Base-by-base conservation (phyloP, 2,113 vertebrate species). In the Ophiodon elongatus region DNA sequence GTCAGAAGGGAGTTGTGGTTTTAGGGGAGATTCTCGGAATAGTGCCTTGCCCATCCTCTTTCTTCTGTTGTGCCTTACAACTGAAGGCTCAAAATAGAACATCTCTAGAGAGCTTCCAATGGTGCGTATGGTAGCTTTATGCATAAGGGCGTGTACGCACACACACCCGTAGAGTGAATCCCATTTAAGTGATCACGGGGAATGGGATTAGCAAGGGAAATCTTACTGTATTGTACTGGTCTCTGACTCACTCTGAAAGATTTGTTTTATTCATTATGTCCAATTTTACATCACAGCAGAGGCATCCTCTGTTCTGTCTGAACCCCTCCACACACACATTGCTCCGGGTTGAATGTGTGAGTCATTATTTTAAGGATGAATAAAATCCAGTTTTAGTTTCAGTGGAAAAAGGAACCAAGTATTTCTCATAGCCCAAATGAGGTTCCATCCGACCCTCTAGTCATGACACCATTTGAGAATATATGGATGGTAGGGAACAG, bases 71-170 rank as follows among this genome's bases (percentile, higher is more conserved):
- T 87, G 89, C 70, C 57, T 82, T 89, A 80, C 65, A 23, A 79
- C 59, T 35, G 25, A 81, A 71, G 52, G 82, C 92, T 92, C 11
- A 92, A 92, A 93, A 94, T 93, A 93, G 92, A 87, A 86, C 90
- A 76, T 90, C 87, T 84, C 85, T 66, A 43, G 80, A 89, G 91
- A 89, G 80, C 29, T 45, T 71, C 84, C 63, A 72, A 68, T 87
- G 70, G 17, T 7, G 62, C 7, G 73, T 43, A 70, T 45, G 33
- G 21, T 54, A 39, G 65, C 78, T 80, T 79, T 39, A 54, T 13
- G 52, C 73, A 64, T 82, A 66, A 62, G 14, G 21, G 1, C 29
- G 9, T 63, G 4, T 33, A 50, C 62, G 66, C 68, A 63, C 35
- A 41, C 15, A 60, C 76, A n/a, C n/a, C n/a, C n/a, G 17, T 23